Base-by-base conservation (phyloP, 2,113 vertebrate species). In the Rhagologus leucostigma region DNA sequence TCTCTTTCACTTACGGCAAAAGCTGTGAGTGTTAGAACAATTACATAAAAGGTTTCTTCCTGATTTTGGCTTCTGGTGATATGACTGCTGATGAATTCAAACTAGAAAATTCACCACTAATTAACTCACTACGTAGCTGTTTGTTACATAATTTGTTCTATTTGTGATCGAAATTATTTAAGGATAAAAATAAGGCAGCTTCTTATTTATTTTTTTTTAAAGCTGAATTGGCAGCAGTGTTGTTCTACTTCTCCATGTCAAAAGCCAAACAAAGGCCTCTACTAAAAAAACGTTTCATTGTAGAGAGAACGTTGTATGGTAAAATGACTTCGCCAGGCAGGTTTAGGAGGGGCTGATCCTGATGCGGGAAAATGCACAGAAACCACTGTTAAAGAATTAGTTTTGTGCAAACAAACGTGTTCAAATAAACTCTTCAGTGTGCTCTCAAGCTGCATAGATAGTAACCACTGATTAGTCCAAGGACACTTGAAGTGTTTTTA, bases 401-500 rank as follows among this genome's bases (percentile, higher is more conserved):
- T 21, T 52, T 65, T 69, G n/a, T 50, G 57, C 37, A 69, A 92
- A 69, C 3, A 63, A 65, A 37, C 6, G 20, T 71, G 11, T 7
- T 76, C 11, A 79, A 85, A 88, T 62, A 57, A 80, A 75, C 52
- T 73, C 21, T 33, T 93, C 9, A 13, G 4, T 5, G 15, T 39
- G 8, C 16, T 63, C 26, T 74, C 42, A 33, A 57, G 26, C 22
- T 47, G 26, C 71, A 39, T 6, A 33, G 52, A 13, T 5, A 42
- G 55, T 8, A 33, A 63, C 20, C 14, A 30, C 10, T 20, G 42
- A 26, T 47, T 42, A 39, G 9, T 26, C 14, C 44, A 64, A 59
- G 67, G 35, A 30, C 16, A 24, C 4, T 6, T 24, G 24, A 11
- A 1, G 7, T 0, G 0, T 53, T 83, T 91, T 32, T 33, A 53